Conservation (phyloP, 2,888 invertebrate species). For the Rhimphoctona megacephalus region DNA sequence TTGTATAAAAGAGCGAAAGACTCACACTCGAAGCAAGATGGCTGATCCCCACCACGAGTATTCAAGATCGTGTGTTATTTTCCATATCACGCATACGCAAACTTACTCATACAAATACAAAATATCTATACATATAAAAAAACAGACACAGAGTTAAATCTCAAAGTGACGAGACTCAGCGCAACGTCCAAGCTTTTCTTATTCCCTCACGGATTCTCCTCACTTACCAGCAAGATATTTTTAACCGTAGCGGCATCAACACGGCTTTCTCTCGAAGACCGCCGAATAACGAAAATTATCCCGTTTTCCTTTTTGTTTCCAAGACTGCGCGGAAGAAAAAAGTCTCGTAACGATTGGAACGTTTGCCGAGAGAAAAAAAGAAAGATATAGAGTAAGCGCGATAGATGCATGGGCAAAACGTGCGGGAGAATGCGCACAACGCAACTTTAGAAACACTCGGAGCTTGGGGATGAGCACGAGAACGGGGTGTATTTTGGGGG, state of each 20-base stretch:
- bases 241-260: constrained; percentile 62
- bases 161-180: constrained; percentile 51
- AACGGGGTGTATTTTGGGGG: constrained; percentile 30
- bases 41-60: constrained; percentile 60
- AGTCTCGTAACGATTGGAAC: constrained; percentile 38
- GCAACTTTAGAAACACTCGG: constrained; percentile 48
- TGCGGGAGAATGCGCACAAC: constrained; percentile 47
- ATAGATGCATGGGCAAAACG: constrained; percentile 33
- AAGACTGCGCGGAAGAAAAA: constrained; percentile 31
- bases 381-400: not conserved
- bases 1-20: constrained; percentile 24
- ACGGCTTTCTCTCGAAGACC: constrained; percentile 34
- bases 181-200: constrained; percentile 58
- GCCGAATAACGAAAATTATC: constrained; percentile 51
- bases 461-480: constrained; percentile 21
- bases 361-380: constrained; percentile 25
- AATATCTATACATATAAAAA: constrained; percentile 8
- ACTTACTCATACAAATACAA: not conserved
- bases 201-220: constrained; percentile 58
- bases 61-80: constrained; percentile 50
- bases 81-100: constrained; percentile 41
- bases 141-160: constrained; percentile 34
- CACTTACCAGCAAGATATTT: constrained; percentile 69
- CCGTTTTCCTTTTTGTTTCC: constrained; percentile 21
- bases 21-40: constrained; percentile 66